Evolutionary conservation across 2,797 vertebrate species (phyloP), one percentile per base, ranked within the genome.

Genomic region (Phataginus tricuspis): DNA sequence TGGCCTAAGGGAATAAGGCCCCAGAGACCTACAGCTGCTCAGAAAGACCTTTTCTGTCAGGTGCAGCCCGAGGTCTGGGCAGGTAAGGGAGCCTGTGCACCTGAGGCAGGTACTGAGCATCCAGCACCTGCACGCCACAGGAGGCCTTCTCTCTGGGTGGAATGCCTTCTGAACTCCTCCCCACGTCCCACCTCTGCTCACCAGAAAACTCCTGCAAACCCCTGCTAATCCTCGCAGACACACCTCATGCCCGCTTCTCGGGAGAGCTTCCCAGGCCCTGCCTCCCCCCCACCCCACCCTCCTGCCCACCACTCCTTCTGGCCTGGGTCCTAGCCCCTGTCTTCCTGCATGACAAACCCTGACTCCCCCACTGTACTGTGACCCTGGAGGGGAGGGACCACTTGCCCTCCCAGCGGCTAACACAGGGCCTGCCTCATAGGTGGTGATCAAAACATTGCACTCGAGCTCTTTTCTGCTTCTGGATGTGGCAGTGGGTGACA

Each of bases 101-200:
- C 55, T 4, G 34, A 57, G 31, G 16, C 71, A 34, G n/a, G 53
- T 11, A 29, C 21, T 31, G 31, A 23, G 39, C 39, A 18, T 7
- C 10, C 0, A 0, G 19, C 0, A 34, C 37, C 39, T 19, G 45
- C 51, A 39, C 27, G 3, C 3, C 4, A 6, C 34, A 59, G n/a
- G 61, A 53, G 27, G 27, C 39, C 14, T 27, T 23, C 61, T 77
- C 18, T 55, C 83, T 39, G 12, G 31, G 15, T 14, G 14, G 16
- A 7, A 34, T 8, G 39, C 25, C 64, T 68, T 61, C 42, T 39
- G 34, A 78, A 39, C 7, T 16, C 29, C 64, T 25, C 31, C 61
- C 61, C 7, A 8, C 21, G 29, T 19, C 39, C 39, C 14, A 71
- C 42, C 31, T 51, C 18, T 23, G 3, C 51, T 93, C 45, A 9